Conservation (phyloP, 2,113 vertebrate species). For the Lophura nycthemera region DNA sequence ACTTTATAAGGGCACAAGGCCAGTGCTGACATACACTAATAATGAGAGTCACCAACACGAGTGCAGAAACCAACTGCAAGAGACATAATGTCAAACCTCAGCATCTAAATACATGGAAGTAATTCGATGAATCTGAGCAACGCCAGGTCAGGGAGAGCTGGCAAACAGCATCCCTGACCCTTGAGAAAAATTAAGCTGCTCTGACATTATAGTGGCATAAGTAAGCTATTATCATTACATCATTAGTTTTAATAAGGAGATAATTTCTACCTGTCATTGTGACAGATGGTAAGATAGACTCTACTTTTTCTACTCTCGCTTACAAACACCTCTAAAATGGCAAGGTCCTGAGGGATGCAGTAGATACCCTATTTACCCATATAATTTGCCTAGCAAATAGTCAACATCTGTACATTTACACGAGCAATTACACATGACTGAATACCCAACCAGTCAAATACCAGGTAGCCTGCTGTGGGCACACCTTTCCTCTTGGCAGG, state of each 20-base stretch:
- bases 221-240: not conserved
- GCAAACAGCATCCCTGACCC: not conserved
- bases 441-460: not conserved
- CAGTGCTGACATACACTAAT: not conserved
- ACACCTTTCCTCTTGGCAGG: not conserved
- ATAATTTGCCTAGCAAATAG: not conserved
- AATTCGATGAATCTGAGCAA: not conserved
- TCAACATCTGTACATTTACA: no score
- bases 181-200: not conserved
- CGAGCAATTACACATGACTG: not conserved
- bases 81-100: not conserved
- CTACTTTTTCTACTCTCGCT: not conserved
- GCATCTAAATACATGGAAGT: not conserved
- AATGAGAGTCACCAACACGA: not conserved
- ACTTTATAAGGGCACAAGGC: not conserved
- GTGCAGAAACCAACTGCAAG: not conserved
- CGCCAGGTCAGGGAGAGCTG: not conserved
- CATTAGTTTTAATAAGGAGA: not conserved
- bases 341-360: not conserved
- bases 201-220: not conserved
- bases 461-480: not conserved
- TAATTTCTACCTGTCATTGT: not conserved
- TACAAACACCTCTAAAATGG: not conserved
- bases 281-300: not conserved
- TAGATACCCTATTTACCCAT: not conserved